These are phyloP conservation scores for Dunckerocampus dactyliophorus DNA, from an alignment of 2,113 vertebrate species.

Conservation along the genomic window DNA sequence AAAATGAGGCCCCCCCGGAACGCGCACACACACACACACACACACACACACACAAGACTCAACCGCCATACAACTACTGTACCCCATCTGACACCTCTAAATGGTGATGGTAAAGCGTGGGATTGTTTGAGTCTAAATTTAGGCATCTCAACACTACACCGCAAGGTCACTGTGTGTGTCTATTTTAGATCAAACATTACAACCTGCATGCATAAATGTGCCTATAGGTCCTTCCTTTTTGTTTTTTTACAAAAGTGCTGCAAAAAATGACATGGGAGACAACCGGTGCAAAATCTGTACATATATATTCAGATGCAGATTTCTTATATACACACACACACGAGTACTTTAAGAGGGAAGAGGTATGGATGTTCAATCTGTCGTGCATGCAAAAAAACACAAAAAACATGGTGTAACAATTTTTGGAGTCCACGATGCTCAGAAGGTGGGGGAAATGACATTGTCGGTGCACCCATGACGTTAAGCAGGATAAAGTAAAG, in stretches of 20 bases:
- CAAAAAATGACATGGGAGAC: slow-evolving; percentile 64
- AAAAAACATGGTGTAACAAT: slow-evolving; percentile 48
- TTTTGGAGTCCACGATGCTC: slow-evolving; percentile 30
- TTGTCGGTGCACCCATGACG: slow-evolving; percentile 29
- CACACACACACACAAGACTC: no score
- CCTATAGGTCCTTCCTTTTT: slow-evolving; percentile 12
- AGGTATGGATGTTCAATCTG: slow-evolving; percentile 44
- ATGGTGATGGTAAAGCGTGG: neutral
- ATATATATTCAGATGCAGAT: slow-evolving; percentile 66
- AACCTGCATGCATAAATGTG: neutral
- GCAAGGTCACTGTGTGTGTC: neutral
- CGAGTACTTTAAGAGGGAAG: slow-evolving; percentile 46
- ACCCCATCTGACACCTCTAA: neutral
- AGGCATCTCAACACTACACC: neutral
- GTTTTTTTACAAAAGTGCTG: slow-evolving; percentile 74
- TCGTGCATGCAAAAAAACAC: slow-evolving; percentile 72
- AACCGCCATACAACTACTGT: no score
- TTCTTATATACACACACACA: slow-evolving; percentile 73
- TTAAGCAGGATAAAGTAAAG: slow-evolving; percentile 6
- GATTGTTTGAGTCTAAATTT: neutral
- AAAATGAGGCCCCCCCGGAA: no score
- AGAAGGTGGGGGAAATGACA: slow-evolving; percentile 32
- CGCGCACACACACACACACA: no score
- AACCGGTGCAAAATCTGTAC: slow-evolving; percentile 78
- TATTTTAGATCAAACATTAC: neutral